Evolutionary conservation across 2,888 invertebrate genomes (phyloP).

Genomic region (Thecophora atra): DNA sequence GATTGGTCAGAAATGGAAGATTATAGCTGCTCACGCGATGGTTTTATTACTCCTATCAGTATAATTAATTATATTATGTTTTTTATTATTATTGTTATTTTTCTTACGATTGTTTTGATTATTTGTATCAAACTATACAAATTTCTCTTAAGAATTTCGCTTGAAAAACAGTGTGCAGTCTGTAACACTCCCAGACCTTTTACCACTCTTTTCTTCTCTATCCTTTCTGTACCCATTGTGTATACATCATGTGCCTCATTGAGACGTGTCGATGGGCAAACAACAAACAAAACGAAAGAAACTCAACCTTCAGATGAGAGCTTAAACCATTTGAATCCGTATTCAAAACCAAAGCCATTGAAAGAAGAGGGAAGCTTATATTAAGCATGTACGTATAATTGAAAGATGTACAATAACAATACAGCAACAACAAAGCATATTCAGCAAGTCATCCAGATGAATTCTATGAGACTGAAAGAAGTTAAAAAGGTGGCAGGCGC

Average conservation of each 20-base stretch:
- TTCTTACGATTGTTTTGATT: no score
- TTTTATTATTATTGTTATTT: no score
- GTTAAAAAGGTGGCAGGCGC: background rate
- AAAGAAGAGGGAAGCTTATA: slow-evolving; percentile 2
- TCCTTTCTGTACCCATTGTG: background rate
- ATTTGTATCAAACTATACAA: no score
- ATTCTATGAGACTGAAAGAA: no score
- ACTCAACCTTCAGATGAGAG: background rate
- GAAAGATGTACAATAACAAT: slow-evolving; percentile 9
- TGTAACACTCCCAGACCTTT: background rate
- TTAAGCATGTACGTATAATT: slow-evolving; percentile 25
- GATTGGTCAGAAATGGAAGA: no score
- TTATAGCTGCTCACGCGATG: no score
- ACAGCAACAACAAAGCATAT: background rate
- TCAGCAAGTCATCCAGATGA: background rate
- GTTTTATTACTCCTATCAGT: no score
- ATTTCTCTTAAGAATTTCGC: no score
- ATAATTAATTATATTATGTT: no score
- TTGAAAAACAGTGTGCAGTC: no score
- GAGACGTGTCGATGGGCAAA: slow-evolving; percentile 3
- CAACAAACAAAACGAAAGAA: background rate
- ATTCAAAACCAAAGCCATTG: background rate
- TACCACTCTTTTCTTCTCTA: background rate
- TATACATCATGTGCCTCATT: background rate
- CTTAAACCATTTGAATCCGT: background rate